Conservation (phyloP, 92 coral and sea anemone genomes). For the Anthopleura xanthogrammica region DNA sequence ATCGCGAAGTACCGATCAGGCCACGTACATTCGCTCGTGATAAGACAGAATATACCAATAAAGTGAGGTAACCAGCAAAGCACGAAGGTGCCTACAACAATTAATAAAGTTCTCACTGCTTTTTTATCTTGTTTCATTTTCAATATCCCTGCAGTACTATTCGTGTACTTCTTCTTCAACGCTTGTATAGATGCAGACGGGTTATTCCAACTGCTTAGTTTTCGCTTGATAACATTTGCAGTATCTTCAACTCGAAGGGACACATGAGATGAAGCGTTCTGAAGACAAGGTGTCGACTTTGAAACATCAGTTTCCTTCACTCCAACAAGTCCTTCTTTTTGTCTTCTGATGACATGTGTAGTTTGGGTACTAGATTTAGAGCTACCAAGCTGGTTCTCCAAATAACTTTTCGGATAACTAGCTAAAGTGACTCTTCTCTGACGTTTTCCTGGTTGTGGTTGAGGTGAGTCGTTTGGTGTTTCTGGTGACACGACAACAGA, state of each 20-base stretch:
- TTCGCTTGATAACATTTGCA: conserved; percentile 8
- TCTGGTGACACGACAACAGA: not conserved
- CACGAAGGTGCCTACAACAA: conserved; percentile 75
- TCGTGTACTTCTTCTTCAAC: not conserved
- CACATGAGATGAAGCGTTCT: conserved; percentile 1
- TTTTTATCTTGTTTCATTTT: conserved; percentile 67
- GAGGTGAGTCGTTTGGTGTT: not conserved
- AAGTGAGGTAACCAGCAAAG: conserved; percentile 85
- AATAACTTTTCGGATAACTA: not conserved
- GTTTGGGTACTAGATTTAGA: not conserved
- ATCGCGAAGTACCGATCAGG: conserved; percentile 74
- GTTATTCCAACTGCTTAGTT: conserved; percentile 2
- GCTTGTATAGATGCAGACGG: conserved; percentile 9
- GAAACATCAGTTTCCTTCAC: not conserved
- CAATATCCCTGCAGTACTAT: not conserved
- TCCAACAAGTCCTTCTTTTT: not conserved
- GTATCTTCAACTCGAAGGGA: conserved; percentile 3
- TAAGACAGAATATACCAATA: conserved; percentile 75
- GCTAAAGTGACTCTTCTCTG: conserved; percentile 11
- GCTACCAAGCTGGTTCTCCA: not conserved
- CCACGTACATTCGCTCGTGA: conserved; percentile 59
- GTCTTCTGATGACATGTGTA: not conserved
- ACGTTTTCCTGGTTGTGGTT: not conserved
- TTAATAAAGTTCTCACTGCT: conserved; percentile 77
- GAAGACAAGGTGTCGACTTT: conserved; percentile 16